Evolutionary conservation across 2,797 vertebrate species (phyloP).

Genomic region (Chrysocyon brachyurus): DNA sequence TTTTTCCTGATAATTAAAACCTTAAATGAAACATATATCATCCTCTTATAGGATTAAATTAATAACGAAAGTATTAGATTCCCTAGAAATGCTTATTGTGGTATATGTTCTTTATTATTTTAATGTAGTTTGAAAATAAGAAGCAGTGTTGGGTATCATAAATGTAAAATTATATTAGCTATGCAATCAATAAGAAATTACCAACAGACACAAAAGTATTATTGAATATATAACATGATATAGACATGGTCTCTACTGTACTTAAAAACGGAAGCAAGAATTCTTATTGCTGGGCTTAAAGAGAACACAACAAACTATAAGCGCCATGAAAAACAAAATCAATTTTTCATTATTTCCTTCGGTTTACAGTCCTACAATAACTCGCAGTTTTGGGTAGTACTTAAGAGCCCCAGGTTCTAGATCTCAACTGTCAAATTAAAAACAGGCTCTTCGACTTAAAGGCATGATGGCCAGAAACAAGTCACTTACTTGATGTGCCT

Average conservation of each 20-base stretch:
- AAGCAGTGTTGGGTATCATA: slow-evolving; percentile 29
- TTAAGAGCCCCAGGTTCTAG: background rate
- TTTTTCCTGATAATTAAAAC: slow-evolving; percentile 50
- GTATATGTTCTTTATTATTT: slow-evolving; percentile 41
- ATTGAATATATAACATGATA: slow-evolving; percentile 29
- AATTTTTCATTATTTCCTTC: slow-evolving; percentile 39
- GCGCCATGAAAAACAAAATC: slow-evolving; percentile 7
- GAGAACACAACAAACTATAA: slow-evolving; percentile 6
- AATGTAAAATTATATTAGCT: slow-evolving; percentile 48
- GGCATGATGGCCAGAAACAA: slow-evolving; percentile 3
- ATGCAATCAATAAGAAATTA: slow-evolving; percentile 63
- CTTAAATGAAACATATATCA: slow-evolving; percentile 46
- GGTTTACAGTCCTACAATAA: background rate
- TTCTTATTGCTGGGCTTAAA: background rate
- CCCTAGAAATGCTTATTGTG: background rate
- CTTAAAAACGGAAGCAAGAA: background rate
- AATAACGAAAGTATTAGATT: slow-evolving; percentile 58
- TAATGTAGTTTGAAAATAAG: slow-evolving; percentile 52
- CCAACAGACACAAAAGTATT: slow-evolving; percentile 31
- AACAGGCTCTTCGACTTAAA: background rate
- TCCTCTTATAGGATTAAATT: slow-evolving; percentile 41
- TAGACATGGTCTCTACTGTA: background rate
- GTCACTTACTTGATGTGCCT: slow-evolving; percentile 45
- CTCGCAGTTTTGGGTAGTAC: background rate
- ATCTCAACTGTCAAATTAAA: background rate